A percentile compares a stretch with the other conserved stretches of the same genome.
Conservation (phyloP, 2,797 vertebrate species). For the Choloepus didactylus region DNA sequence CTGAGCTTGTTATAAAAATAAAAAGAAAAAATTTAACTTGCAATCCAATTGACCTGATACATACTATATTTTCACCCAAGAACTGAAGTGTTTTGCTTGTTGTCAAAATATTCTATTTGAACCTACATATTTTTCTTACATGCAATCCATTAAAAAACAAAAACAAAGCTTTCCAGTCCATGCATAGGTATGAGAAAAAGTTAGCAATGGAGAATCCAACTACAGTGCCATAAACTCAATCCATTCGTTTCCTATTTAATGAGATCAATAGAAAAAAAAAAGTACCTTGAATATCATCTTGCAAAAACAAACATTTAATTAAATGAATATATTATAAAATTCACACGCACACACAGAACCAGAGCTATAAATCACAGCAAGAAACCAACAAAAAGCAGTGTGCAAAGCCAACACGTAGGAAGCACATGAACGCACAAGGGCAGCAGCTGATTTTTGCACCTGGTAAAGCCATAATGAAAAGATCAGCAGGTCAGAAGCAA, state of each 20-base stretch:
- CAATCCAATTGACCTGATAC: constrained; percentile 51
- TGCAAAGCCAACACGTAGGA: constrained; percentile 86
- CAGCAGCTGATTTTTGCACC: constrained; percentile 88
- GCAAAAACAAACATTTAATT: constrained; percentile 78
- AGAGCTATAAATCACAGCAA: constrained; percentile 79
- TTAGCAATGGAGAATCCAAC: constrained; percentile 77
- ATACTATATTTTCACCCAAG: constrained; percentile 67
- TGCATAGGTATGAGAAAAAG: constrained; percentile 77
- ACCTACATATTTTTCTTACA: constrained; percentile 72
- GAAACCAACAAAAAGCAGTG: constrained; percentile 83
- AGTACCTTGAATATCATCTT: constrained; percentile 73
- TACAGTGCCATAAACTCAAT: constrained; percentile 70
- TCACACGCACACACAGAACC: constrained; percentile 75
- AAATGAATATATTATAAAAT: constrained; percentile 71
- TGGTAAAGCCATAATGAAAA: constrained; percentile 87
- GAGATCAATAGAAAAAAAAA: constrained; percentile 62
- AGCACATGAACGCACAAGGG: constrained; percentile 78
- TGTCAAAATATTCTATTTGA: constrained; percentile 81
- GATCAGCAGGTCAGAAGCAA: constrained; percentile 86
- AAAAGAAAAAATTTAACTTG: constrained; percentile 71
- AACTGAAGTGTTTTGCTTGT: constrained; percentile 58
- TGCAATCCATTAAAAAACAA: constrained; percentile 79
- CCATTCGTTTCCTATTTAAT: constrained; percentile 73
- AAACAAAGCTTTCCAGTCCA: constrained; percentile 77
- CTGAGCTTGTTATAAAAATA: constrained; percentile 73